Conservation (phyloP, 2,797 vertebrate species). For the Hydrophis major region DNA sequence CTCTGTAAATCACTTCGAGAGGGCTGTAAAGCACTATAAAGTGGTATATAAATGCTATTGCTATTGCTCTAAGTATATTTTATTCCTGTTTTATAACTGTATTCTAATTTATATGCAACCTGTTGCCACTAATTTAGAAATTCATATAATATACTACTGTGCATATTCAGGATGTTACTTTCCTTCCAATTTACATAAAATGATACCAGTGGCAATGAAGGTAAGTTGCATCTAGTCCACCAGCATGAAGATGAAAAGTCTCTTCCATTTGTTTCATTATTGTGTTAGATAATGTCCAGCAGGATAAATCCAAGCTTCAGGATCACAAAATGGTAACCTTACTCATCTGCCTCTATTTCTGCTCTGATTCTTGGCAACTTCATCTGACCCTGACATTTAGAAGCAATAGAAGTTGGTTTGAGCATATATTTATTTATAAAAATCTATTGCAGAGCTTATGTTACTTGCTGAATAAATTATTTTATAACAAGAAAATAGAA, state of each 20-base stretch:
- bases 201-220: background rate
- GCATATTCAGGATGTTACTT: background rate
- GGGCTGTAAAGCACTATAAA: too few relatives aligned
- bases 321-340: background rate
- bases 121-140: background rate
- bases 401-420: background rate
- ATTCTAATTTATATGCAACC: background rate
- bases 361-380: background rate
- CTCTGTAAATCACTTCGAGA: too few relatives aligned
- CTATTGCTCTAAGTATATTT: background rate
- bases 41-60: too few relatives aligned
- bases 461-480: background rate
- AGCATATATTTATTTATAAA: background rate
- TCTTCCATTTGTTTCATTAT: background rate
- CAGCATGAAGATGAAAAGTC: background rate
- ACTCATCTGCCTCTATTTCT: background rate
- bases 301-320: background rate
- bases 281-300: background rate
- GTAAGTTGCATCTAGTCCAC: background rate
- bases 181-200: background rate
- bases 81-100: background rate
- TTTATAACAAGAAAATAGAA: background rate
- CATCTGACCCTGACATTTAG: background rate
- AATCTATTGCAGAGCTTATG: background rate
- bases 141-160: background rate